Base-by-base conservation (phyloP, 2,888 invertebrate genomes). In the Cabera pusaria region DNA sequence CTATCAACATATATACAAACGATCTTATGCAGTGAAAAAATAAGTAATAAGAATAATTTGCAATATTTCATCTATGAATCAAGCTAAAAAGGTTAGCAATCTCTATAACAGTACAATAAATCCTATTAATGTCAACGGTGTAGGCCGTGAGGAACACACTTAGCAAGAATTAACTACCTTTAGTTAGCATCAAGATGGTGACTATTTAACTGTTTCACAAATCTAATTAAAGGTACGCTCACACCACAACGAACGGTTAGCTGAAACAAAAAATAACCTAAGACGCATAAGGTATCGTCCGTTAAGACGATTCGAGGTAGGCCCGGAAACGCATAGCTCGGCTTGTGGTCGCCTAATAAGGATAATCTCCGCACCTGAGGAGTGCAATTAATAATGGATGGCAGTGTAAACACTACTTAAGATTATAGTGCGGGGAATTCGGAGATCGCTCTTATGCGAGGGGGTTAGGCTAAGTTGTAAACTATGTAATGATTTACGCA, bases 361-460 rank as follows among this genome's bases (percentile, higher is more conserved):
- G 87, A 86, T 88, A 69, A 88, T 86, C 87, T 64, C 61, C 65
- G 59, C 83, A 80, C 82, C 78, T 85, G 85, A 81, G 82, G 61
- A 79, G 80, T 78, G 85, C 82, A 84, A 87, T 88, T 86, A 86
- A 87, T 88, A 84, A 86, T 87, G 80, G 68, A 86, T 57, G 65
- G 51, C 64, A 64, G 59, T 56, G 65, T 63, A 71, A 74, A 76
- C 62, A 65, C 62, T 61, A 56, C 56, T 59, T 57, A 59, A 66
- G 68, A 74, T 72, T 66, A 65, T 53, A 58, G 59, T 58, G 64
- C 50, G 68, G 63, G 59, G 57, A 61, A 55, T 65, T 54, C 54
- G 49, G 56, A 56, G 61, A 64, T 62, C 62, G 52, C 55, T 59
- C 52, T 42, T 17, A 32, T 39, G 18, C 42, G 9, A 27, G 35